phyloP scores from a whole-genome alignment of 2,888 invertebrate species.

The Drosophila macrothrix region DNA sequence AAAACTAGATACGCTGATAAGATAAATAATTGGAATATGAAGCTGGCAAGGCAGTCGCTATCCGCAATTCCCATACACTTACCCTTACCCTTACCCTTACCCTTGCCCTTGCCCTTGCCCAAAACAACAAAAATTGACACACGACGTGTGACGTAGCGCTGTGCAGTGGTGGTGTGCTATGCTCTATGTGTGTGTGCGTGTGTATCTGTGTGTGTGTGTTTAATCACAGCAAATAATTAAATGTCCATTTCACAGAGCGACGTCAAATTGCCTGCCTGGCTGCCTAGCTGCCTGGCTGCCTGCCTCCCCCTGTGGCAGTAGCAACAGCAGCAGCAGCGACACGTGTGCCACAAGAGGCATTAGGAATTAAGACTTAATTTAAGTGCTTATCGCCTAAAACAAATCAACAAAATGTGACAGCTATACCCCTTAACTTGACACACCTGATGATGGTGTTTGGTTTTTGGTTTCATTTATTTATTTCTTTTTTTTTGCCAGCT shows the following conservation, averaged over 20 bases:
- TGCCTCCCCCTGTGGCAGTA: constrained; percentile 4
- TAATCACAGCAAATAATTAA: constrained; percentile 83
- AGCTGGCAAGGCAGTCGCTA: constrained; percentile 47
- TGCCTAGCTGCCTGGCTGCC: neutral
- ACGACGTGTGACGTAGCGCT: constrained; percentile 37
- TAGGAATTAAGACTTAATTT: constrained; percentile 84
- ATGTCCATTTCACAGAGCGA: constrained; percentile 81
- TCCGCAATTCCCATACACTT: neutral
- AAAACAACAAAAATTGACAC: constrained; percentile 40
- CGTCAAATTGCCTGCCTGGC: constrained; percentile 8
- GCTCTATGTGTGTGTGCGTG: constrained; percentile 45
- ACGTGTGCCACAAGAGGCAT: constrained; percentile 83
- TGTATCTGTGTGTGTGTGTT: constrained; percentile 64
- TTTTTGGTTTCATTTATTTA: constrained; percentile 6
- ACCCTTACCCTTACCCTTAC: neutral
- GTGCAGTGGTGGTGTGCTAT: neutral
- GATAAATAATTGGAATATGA: constrained; percentile 81
- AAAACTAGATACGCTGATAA: constrained; percentile 73
- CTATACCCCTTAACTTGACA: constrained; percentile 2
- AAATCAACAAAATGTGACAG: constrained; percentile 71
- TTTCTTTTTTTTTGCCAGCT: neutral
- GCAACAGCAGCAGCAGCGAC: constrained; percentile 53
- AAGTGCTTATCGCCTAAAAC: constrained; percentile 83
- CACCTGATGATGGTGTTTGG: constrained; percentile 7
- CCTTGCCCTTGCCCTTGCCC: neutral